A percentile compares a stretch with the other conserved stretches of the same genome.
phyloP scores from a whole-genome alignment of 2,113 vertebrate species.

The Genyomyrus donnyi region DNA sequence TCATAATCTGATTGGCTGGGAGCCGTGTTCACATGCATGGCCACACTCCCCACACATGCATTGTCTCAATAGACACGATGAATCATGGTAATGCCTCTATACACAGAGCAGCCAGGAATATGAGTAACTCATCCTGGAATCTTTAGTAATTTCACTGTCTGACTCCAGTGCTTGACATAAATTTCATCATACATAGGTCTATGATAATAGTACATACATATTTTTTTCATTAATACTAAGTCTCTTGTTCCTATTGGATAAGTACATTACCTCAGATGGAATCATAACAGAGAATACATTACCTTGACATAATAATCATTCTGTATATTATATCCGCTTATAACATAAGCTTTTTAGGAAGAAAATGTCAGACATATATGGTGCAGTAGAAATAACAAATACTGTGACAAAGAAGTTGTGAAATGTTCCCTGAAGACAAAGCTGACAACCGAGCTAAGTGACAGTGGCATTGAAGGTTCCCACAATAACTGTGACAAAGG shows the following conservation, averaged over 20 bases:
- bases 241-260: not conserved
- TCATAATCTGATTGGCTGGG: not conserved
- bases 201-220: not conserved
- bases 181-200: not conserved
- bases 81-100: not conserved
- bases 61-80: not conserved
- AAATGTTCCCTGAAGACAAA: not conserved
- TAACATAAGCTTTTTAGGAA: not conserved
- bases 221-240: not conserved
- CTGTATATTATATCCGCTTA: not conserved
- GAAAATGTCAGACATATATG: not conserved
- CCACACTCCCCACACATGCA: not conserved
- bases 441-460: not conserved
- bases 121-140: not conserved
- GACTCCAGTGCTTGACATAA: not conserved
- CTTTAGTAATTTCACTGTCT: not conserved
- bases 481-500: not conserved
- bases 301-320: not conserved
- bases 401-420: not conserved
- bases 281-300: not conserved
- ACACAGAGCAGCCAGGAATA: not conserved
- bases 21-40: not conserved
- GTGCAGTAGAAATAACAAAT: not conserved
- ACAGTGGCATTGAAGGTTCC: not conserved
- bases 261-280: not conserved